phyloP scores from a whole-genome alignment of 2,797 vertebrate genomes.

The Pygocentrus nattereri region DNA sequence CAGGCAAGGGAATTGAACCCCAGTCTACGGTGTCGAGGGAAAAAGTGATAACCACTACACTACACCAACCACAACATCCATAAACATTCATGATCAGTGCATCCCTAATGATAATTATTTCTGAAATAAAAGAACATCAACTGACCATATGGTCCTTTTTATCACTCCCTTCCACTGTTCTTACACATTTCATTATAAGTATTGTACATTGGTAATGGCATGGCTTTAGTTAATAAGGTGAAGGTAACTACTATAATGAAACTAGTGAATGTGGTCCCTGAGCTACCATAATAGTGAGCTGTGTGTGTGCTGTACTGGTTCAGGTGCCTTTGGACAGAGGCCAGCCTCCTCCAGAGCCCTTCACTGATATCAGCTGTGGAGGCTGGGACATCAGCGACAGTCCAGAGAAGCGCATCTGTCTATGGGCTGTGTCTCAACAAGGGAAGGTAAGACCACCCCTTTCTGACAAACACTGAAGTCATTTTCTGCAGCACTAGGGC shows the following conservation, averaged over 20 bases:
- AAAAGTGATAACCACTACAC: too few species aligned
- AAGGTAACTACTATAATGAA: neutral
- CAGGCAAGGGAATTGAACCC: too few species aligned
- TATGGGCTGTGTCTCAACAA: conserved; percentile 95
- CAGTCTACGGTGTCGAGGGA: too few species aligned
- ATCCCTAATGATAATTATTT: too few species aligned
- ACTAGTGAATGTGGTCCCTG: neutral
- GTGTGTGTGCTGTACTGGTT: neutral
- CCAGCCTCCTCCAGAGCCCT: conserved; percentile 68
- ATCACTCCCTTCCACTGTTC: neutral
- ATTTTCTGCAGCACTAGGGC: neutral
- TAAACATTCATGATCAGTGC: too few species aligned
- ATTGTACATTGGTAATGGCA: too few species aligned
- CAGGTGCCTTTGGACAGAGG: conserved; percentile 55
- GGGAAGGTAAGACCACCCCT: conserved; percentile 85
- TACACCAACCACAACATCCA: too few species aligned
- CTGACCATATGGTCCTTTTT: neutral
- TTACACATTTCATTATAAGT: neutral
- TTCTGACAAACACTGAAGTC: neutral
- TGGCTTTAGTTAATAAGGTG: neutral
- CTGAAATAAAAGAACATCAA: too few species aligned
- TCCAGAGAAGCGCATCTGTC: conserved; percentile 86
- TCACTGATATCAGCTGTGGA: conserved; percentile 92
- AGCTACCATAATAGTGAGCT: neutral
- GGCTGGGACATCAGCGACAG: conserved; percentile 94